Percentiles rank a stretch among this genome's conserved stretches.
Conservation (phyloP, 2,113 vertebrate genomes). For the Naja naja region DNA sequence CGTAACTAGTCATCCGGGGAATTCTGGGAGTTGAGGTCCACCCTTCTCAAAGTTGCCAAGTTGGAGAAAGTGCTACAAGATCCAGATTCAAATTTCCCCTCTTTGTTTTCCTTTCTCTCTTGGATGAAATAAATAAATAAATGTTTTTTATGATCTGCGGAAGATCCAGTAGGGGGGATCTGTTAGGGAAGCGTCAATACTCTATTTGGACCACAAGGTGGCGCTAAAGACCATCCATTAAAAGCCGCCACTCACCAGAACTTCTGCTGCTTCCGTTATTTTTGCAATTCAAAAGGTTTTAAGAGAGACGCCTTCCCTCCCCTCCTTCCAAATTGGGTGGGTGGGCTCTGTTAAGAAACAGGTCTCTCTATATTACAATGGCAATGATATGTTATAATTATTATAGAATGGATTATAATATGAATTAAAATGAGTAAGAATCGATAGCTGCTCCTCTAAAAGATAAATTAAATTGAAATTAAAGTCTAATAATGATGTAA, state of each 20-base stretch:
- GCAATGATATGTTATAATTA: too few species aligned
- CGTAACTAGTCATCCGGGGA: neutral
- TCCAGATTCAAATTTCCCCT: neutral
- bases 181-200: neutral
- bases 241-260: rapidly evolving
- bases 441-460: too few species aligned
- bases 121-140: neutral
- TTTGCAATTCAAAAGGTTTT: neutral
- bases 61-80: neutral
- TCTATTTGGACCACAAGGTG: neutral
- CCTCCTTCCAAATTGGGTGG: neutral
- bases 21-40: neutral
- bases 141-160: neutral
- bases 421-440: too few species aligned
- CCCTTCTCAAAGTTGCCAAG: too few species aligned
- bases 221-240: neutral
- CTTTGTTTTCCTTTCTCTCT: neutral
- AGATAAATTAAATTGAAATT: too few species aligned
- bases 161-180: neutral
- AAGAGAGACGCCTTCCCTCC: neutral
- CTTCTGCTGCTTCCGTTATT: neutral
- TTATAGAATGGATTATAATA: too few species aligned
- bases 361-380: too few species aligned
- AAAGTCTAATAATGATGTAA: too few species aligned
- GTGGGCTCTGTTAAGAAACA: neutral